These are phyloP conservation scores for Mercenaria mercenaria DNA, from an alignment of 1,140 invertebrate genomes.

Conservation along the genomic window DNA sequence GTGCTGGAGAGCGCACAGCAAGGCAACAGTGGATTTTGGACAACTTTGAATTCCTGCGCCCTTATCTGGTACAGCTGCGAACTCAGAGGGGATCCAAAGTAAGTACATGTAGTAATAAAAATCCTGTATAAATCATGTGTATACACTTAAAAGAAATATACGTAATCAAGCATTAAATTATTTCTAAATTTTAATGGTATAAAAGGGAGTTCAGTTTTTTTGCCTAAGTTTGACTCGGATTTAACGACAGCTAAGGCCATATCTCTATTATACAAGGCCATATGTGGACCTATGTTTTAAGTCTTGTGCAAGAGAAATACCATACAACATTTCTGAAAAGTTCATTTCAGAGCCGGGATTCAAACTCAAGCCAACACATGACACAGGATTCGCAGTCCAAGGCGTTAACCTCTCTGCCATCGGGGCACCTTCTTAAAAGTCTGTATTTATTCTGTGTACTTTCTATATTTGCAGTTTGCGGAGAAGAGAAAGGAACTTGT, in stretches of 20 bases:
- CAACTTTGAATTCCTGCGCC: constrained; percentile 26
- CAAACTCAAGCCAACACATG: constrained; percentile 11
- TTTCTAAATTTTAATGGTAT: constrained; percentile 1
- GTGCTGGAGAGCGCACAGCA: constrained; percentile 38
- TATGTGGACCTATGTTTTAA: constrained; percentile 11
- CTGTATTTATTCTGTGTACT: background rate
- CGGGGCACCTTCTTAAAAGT: constrained; percentile 1
- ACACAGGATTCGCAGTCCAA: constrained; percentile 6
- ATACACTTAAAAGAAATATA: constrained; percentile 26
- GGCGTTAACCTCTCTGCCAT: constrained; percentile 7
- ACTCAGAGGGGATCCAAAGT: constrained; percentile 38
- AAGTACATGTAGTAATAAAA: constrained; percentile 26
- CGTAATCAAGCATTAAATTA: constrained; percentile 34
- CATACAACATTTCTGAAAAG: constrained; percentile 13
- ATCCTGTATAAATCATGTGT: background rate
- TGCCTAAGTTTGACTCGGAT: constrained; percentile 2
- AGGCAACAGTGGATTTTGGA: constrained; percentile 37
- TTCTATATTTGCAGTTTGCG: constrained; percentile 13
- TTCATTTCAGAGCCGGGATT: constrained; percentile 11
- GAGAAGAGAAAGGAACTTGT: constrained; percentile 34
- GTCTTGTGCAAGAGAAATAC: background rate
- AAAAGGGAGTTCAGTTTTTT: background rate
- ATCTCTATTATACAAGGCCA: constrained; percentile 4
- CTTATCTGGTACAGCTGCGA: constrained; percentile 21
- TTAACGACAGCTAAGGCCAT: background rate